Percentiles rank a stretch among this genome's conserved stretches.
Conservation (phyloP, 37 sponge, comb jelly and placozoan species). For the Agelas oroides region DNA sequence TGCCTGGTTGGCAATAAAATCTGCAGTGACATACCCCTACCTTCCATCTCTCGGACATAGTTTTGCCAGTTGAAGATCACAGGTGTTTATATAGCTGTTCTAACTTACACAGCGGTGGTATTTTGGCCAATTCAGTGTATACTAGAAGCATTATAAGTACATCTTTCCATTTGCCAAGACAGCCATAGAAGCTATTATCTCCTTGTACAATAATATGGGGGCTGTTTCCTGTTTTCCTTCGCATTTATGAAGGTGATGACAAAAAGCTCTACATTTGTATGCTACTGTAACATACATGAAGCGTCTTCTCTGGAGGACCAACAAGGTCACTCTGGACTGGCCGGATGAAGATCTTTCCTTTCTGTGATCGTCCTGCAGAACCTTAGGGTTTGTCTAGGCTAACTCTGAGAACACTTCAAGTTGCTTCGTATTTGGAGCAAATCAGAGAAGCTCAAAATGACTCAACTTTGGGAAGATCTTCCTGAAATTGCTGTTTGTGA, state of each 20-base stretch:
- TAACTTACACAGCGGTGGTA: too few relatives aligned
- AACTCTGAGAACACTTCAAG: neutral
- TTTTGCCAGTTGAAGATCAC: neutral
- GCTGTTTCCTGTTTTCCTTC: too few relatives aligned
- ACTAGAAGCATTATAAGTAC: too few relatives aligned
- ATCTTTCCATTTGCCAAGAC: too few relatives aligned
- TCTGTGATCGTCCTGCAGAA: conserved; percentile 9
- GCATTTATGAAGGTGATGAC: too few relatives aligned
- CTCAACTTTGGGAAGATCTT: neutral
- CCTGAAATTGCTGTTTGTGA: neutral
- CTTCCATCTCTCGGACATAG: neutral
- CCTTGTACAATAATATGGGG: too few relatives aligned
- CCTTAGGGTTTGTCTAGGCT: neutral
- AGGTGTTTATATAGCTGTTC: too few relatives aligned
- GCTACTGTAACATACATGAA: neutral
- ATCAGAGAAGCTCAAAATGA: conserved; percentile 3
- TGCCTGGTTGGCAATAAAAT: too few relatives aligned
- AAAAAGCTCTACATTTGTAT: too few relatives aligned
- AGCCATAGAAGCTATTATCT: too few relatives aligned
- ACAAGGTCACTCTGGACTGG: conserved; percentile 16
- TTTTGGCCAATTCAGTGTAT: too few relatives aligned
- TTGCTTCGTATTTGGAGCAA: conserved; percentile 6
- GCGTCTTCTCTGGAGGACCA: neutral
- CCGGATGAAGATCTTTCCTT: conserved; percentile 5
- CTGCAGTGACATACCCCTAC: too few relatives aligned